Base-by-base conservation (phyloP, 2,113 vertebrate genomes). In the Pleuronectes platessa region DNA sequence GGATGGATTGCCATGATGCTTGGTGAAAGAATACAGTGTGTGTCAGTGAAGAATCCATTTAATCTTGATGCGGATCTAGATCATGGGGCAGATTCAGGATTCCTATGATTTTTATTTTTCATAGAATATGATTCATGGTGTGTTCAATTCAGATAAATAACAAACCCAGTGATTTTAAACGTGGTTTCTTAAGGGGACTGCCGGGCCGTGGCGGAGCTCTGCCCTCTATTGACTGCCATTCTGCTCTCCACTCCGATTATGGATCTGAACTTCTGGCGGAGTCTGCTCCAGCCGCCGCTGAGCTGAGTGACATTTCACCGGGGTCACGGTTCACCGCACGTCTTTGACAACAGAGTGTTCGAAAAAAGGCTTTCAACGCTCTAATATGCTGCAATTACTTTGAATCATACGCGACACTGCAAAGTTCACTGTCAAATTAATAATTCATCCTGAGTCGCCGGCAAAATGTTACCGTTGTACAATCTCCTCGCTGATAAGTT, bases 361-460 rank as follows among this genome's bases (percentile, higher is more conserved):
- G 51, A 54, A 9, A 53, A 9, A n/a, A 54, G 6, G 8, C 51
- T 54, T 54, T 54, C 7, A 10, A 54, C 20, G 8, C 20, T n/a
- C 14, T 15, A 54, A 54, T 54, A 21, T n/a, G 20, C 51, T 3
- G 20, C 51, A 54, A 21, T 54, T 54, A 21, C 51, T 54, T 54
- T 51, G 47, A 51, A 20, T 54, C 51, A 20, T n/a, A 54, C 11
- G 35, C 14, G n/a, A 11, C 6, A 63, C 40, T 42, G 4, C n/a
- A 65, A 11, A 7, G 35, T 24, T 54, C 9, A 20, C 6, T 65
- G 75, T 66, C 26, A 6, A 61, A 61, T 65, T 31, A n/a, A 40
- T 31, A 24, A 51, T 80, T 73, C 3, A 66, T 74, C 47, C 27
- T 15, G n/a, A 59, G 42, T 59, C 54, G 27, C 23, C 20, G 15